Evolutionary conservation across 2,888 invertebrate genomes (phyloP), one percentile per base, ranked within the genome.

Genomic region (Himalopsyche anomala): DNA sequence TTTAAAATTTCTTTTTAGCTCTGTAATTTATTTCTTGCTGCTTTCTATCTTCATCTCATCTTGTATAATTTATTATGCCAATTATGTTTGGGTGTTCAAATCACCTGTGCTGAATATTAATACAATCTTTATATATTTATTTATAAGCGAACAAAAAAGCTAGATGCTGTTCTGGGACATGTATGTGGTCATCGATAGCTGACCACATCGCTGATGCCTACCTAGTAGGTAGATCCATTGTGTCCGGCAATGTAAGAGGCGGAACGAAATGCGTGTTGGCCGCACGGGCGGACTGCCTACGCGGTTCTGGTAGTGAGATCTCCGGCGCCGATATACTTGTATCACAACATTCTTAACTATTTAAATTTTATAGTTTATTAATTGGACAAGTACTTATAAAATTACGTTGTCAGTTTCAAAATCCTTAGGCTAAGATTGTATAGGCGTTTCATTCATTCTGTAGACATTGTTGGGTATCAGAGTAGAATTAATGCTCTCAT

Each of bases 21-120:
- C 4, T 51, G 51, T 2, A 15, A 51, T 51, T 12, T 51, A 51
- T 51, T 15, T 12, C 51, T 15, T 15, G 15, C 15, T 15, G 51
- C 51, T 51, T 51, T 51, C 51, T 51, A 51, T 51, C 51, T 51
- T 19, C 62, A 3, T 5, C 19, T 19, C 28, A 62, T 62, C 62
- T 62, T 62, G 19, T 62, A 28, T 62, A 19, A 62, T 62, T 62
- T 62, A 62, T 62, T 15, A 62, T 62, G 28, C 19, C 62, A 28
- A 62, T 62, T 62, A 62, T 9, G 9, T 62, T 62, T 19, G 28
- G 62, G 62, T 62, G 19, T 19, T 19, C 28, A 62, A 62, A 28
- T 62, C 62, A 62, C 62, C 62, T 62, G 62, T 62, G 62, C 62
- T 62, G 19, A 62, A 62, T 62, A 62, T 62, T 62, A 62, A 62